Conservation (phyloP, 2,888 invertebrate genomes). For the Pilophorus perplexus region DNA sequence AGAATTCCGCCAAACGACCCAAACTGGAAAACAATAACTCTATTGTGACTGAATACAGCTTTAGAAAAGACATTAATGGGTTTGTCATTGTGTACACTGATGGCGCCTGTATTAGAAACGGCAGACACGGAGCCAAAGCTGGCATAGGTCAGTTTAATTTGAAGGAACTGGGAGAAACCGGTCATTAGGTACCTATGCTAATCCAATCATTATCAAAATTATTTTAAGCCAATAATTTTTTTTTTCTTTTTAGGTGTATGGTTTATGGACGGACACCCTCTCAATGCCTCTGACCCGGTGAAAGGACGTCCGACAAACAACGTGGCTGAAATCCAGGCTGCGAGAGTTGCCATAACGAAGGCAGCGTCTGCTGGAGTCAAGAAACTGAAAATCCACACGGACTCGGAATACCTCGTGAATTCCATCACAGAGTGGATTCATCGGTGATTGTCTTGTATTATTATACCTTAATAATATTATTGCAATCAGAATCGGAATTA, state of each 20-base stretch:
- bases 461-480: no score
- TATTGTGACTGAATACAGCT: neutral
- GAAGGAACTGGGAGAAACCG: no score
- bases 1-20: neutral
- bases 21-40: no score
- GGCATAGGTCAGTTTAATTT: no score
- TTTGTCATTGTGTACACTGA: slow-evolving; percentile 77
- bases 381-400: slow-evolving; percentile 79
- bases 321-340: slow-evolving; percentile 92
- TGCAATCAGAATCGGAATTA: no score
- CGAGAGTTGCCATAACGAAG: slow-evolving; percentile 69
- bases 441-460: no score
- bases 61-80: neutral
- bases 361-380: slow-evolving; percentile 64
- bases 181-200: no score
- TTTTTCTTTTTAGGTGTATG: no score
- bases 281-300: slow-evolving; percentile 78
- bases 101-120: slow-evolving; percentile 87
- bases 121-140: slow-evolving; percentile 68
- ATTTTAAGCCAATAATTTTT: no score
- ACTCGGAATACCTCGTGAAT: slow-evolving; percentile 85
- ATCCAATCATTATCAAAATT: no score
- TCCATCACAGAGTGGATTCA: slow-evolving; percentile 83
- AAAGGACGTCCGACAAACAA: slow-evolving; percentile 88
- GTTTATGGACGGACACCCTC: slow-evolving; percentile 72